Percentiles rank a stretch among this genome's conserved stretches.
Evolutionary conservation across 2,797 vertebrate species (phyloP).

Genomic region (Chanos chanos): DNA sequence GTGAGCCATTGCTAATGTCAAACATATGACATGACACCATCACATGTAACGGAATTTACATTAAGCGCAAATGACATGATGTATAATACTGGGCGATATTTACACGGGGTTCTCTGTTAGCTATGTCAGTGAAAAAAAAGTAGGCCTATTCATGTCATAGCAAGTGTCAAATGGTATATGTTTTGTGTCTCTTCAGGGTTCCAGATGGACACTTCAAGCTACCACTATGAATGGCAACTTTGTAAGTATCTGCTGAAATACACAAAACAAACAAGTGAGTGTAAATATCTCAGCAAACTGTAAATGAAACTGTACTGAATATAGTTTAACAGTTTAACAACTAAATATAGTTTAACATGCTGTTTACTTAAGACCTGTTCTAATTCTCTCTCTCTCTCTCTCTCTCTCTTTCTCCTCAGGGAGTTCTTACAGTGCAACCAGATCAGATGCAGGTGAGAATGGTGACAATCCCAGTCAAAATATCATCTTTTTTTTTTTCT

Average conservation of each 20-base stretch:
- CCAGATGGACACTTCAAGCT: constrained; percentile 97
- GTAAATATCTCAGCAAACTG: no score
- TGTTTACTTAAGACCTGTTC: background rate
- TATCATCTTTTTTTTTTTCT: background rate
- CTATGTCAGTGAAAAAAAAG: no score
- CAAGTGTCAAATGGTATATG: background rate
- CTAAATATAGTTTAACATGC: background rate
- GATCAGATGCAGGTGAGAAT: constrained; percentile 94
- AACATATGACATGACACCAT: background rate
- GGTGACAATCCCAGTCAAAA: background rate
- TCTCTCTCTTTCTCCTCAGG: constrained; percentile 64
- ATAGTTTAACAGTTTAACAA: background rate
- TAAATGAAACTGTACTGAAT: no score
- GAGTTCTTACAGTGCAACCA: constrained; percentile 76
- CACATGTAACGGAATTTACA: background rate
- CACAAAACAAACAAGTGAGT: background rate
- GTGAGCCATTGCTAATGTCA: no score
- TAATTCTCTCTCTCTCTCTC: background rate
- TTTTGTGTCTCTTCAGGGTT: constrained; percentile 74
- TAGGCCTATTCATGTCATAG: no score
- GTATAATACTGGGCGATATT: no score
- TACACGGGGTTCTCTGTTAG: no score
- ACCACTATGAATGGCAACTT: constrained; percentile 86
- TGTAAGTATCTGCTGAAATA: constrained; percentile 67
- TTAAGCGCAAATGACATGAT: background rate